Conservation (phyloP, 2,113 vertebrate genomes). For the Hyaena hyaena region DNA sequence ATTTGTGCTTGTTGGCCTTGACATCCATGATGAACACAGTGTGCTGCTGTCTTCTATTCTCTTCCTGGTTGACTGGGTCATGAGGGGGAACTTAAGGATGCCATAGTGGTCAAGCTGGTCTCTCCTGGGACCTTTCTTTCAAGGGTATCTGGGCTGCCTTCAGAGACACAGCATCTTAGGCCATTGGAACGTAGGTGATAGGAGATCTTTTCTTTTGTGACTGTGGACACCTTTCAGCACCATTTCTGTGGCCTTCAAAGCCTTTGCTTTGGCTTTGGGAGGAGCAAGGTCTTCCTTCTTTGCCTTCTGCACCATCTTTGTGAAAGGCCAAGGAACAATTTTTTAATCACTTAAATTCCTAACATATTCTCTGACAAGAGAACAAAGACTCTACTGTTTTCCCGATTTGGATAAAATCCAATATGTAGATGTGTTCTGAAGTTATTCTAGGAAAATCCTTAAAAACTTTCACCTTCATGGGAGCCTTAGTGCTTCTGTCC, state of each 20-base stretch:
- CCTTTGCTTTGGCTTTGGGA: background rate
- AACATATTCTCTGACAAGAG: background rate
- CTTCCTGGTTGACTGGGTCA: background rate
- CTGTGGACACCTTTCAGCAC: background rate
- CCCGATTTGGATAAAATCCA: conserved; percentile 21
- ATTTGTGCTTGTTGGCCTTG: background rate
- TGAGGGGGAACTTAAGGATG: background rate
- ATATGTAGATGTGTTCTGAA: background rate
- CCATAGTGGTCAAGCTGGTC: background rate
- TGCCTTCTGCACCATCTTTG: background rate
- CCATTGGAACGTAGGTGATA: background rate
- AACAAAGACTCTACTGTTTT: background rate
- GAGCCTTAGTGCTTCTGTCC: background rate
- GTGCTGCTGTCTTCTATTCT: background rate
- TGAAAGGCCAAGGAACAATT: background rate
- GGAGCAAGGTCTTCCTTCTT: background rate
- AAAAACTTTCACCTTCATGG: conserved; percentile 31
- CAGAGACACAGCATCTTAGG: background rate
- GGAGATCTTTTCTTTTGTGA: background rate
- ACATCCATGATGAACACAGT: background rate
- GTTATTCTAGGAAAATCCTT: conserved; percentile 18
- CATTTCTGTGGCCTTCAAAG: background rate
- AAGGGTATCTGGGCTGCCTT: background rate
- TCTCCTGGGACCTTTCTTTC: background rate
- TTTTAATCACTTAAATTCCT: conserved; percentile 7